These are phyloP conservation scores for Oxyscelio sp. DNA, from an alignment of 2,888 invertebrate genomes.

Conservation along the genomic window DNA sequence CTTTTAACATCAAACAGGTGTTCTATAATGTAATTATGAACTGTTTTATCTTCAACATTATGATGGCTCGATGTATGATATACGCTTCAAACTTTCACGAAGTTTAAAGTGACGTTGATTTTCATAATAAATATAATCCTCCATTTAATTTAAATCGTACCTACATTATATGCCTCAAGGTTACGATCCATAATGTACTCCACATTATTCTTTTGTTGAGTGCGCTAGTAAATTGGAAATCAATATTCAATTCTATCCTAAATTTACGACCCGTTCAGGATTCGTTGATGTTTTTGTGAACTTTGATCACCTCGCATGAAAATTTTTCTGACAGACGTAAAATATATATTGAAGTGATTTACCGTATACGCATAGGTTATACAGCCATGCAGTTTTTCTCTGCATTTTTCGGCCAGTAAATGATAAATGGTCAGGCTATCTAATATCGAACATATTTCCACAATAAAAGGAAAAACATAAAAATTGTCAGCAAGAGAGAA, in stretches of 20 bases:
- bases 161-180: conserved; percentile 7
- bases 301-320: conserved; percentile 54
- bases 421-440: conserved; percentile 41
- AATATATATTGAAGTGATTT: conserved; percentile 63
- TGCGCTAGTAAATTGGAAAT: conserved; percentile 49
- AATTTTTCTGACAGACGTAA: conserved; percentile 53
- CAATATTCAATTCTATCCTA: conserved; percentile 50
- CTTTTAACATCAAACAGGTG: conserved; percentile 9
- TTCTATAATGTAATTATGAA: conserved; percentile 14
- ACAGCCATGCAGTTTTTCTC: conserved; percentile 27
- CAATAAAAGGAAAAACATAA: conserved; percentile 21
- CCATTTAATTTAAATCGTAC: conserved; percentile 21
- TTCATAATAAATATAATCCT: conserved; percentile 7
- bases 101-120: conserved; percentile 7
- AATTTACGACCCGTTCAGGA: conserved; percentile 53
- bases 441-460: conserved; percentile 37
- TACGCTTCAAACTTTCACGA: background rate
- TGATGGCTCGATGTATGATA: background rate
- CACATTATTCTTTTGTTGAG: conserved; percentile 30
- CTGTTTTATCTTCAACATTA: background rate
- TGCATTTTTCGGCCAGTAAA: conserved; percentile 33
- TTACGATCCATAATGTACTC: conserved; percentile 19
- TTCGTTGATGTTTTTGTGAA: conserved; percentile 56
- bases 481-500: conserved; percentile 5
- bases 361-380: conserved; percentile 23